Base-by-base conservation (phyloP, 2,797 vertebrate genomes). In the Triplophysa bombifrons region DNA sequence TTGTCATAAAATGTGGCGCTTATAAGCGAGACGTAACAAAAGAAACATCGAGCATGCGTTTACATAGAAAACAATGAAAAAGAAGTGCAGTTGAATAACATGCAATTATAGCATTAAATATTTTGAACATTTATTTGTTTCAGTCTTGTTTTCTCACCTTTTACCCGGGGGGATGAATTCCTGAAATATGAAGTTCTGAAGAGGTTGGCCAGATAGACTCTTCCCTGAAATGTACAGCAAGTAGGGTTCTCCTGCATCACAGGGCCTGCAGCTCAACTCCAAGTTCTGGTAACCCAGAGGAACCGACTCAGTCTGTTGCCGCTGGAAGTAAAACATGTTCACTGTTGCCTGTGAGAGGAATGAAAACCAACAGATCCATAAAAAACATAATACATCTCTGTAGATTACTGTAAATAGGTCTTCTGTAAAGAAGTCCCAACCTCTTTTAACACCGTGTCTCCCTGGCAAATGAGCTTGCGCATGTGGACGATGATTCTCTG, bases 401-500 rank as follows among this genome's bases (percentile, higher is more conserved):
- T 7, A 55, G 2, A 20, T n/a, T 9, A 8, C 53, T 55, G 1
- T 20, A 55, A n/a, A n/a, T 55, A 13, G 11, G 46, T 51, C 14
- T 51, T 19, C 38, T 67, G 17, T 66, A 17, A 10, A 19, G 13
- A 12, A 11, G 16, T 67, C 76, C 94, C 1, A 79, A 97, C 97
- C 95, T 96, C 92, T 19, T 94, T 95, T 44, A 99, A 91, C 73
- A 97, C 93, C 44, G 91, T 95, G 67, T 98, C 97, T 74, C 96
- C 96, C 81, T 97, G 96, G 84, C 92, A 92, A 86, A 98, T 93
- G 81, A 99, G 93, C 84, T 99, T 98, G 74, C 96, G 94, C 20
- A 91, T 88, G 56, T 98, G 96, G 4, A 94, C 92, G 83, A 99
- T 90, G 14, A 98, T 97, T 82, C 89, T 92, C 53, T 93, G 93